A percentile compares a stretch with the other conserved stretches of the same genome.
phyloP scores from a whole-genome alignment of 2,888 invertebrate species.

The Diadegma fenestrale region DNA sequence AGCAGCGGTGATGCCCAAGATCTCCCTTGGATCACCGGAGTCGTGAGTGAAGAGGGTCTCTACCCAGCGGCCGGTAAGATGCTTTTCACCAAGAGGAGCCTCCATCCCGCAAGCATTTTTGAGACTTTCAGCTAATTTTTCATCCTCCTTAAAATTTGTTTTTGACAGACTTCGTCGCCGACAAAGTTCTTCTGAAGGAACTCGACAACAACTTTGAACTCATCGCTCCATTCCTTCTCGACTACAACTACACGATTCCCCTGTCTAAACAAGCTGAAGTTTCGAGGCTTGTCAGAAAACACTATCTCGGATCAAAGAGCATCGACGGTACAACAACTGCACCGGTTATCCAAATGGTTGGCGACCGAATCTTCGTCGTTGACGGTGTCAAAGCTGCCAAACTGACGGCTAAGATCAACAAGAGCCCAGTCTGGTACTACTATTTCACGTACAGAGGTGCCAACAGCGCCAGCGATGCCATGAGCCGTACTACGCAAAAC shows the following conservation, averaged over 20 bases:
- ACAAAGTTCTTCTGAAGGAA: constrained; percentile 85
- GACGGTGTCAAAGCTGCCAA: constrained; percentile 88
- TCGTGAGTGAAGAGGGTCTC: constrained; percentile 90
- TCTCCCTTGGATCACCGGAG: constrained; percentile 90
- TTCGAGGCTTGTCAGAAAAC: constrained; percentile 86
- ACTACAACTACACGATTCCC: constrained; percentile 88
- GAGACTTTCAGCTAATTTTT: neutral
- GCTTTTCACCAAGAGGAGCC: neutral
- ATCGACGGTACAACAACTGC: constrained; percentile 83
- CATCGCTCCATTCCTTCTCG: constrained; percentile 87
- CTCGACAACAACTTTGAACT: constrained; percentile 87
- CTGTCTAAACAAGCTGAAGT: constrained; percentile 84
- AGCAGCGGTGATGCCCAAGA: constrained; percentile 87
- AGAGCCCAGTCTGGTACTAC: constrained; percentile 88
- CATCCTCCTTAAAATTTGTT: constrained; percentile 74
- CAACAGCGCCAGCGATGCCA: constrained; percentile 87
- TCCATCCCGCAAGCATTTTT: neutral
- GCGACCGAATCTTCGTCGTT: constrained; percentile 88
- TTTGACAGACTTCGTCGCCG: constrained; percentile 83
- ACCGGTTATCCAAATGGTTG: constrained; percentile 86
- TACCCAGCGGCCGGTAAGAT: constrained; percentile 89
- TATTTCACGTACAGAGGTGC: constrained; percentile 88
- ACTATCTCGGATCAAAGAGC: constrained; percentile 86
- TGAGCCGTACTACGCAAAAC: constrained; percentile 86
- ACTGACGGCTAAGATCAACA: constrained; percentile 86